A percentile compares a stretch with the other conserved stretches of the same genome.
These are phyloP conservation scores for Drosophila colorata DNA, from an alignment of 2,888 invertebrate genomes.

Conservation along the genomic window DNA sequence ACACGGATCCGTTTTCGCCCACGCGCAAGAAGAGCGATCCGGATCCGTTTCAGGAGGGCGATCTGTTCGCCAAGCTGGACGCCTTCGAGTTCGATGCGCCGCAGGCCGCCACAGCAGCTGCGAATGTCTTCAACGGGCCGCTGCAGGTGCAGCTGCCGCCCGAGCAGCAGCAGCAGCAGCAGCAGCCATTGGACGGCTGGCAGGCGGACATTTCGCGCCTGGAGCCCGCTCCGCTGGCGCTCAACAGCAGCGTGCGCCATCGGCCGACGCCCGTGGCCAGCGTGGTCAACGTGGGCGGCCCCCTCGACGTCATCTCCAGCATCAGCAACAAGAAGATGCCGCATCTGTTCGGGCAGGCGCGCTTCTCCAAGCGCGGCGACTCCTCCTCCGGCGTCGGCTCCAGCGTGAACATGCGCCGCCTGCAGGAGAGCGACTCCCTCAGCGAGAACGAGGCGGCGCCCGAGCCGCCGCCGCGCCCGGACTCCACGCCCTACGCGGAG, in stretches of 20 bases:
- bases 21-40: constrained; percentile 87
- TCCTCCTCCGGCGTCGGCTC: constrained; percentile 75
- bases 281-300: constrained; percentile 53
- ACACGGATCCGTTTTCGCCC: constrained; percentile 85
- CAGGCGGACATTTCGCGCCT: constrained; percentile 63
- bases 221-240: constrained; percentile 55
- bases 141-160: constrained; percentile 90
- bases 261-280: constrained; percentile 68
- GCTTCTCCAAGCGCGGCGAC: constrained; percentile 84
- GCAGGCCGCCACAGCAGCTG: constrained; percentile 61
- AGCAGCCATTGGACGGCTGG: constrained; percentile 54
- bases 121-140: constrained; percentile 88
- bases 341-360: constrained; percentile 84
- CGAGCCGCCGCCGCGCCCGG: constrained; percentile 85
- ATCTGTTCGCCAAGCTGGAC: constrained; percentile 84
- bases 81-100: constrained; percentile 85
- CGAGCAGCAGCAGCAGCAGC: constrained; percentile 85
- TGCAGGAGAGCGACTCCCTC: constrained; percentile 85
- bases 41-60: constrained; percentile 90
- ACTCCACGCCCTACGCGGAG: constrained; percentile 86
- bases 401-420: constrained; percentile 85
- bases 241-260: constrained; percentile 68
- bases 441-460: constrained; percentile 85
- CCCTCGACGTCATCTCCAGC: constrained; percentile 85
- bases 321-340: constrained; percentile 85